These are phyloP conservation scores for Tricholaema leucomelas DNA, from an alignment of 2,113 vertebrate genomes.

Conservation along the genomic window DNA sequence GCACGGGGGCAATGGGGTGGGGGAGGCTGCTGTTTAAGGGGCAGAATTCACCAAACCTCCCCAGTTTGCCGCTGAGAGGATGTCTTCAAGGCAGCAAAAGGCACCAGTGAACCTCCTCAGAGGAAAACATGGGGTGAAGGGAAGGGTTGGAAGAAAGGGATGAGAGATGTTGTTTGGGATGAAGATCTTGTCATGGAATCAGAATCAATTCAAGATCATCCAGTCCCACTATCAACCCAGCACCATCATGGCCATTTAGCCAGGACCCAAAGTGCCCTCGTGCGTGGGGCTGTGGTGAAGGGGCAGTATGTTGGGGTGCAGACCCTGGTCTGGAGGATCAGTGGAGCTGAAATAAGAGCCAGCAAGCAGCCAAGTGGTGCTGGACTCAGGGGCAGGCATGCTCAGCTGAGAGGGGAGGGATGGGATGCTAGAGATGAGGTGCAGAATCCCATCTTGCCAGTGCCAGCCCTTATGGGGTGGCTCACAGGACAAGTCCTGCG, in stretches of 20 bases:
- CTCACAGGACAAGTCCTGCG: rapidly evolving
- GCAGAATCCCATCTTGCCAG: too few species aligned
- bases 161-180: neutral
- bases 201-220: too few species aligned
- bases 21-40: neutral
- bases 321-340: neutral
- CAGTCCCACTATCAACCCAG: too few species aligned
- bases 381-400: too few species aligned
- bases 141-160: neutral
- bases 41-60: neutral
- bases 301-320: neutral
- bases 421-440: too few species aligned
- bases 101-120: neutral
- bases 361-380: neutral
- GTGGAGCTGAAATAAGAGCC: neutral
- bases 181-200: too few species aligned
- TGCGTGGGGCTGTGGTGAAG: rapidly evolving
- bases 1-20: neutral
- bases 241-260: too few species aligned
- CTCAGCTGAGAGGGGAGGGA: too few species aligned
- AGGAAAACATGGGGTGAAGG: neutral
- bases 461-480: too few species aligned
- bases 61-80: neutral
- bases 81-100: neutral
- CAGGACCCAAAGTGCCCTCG: too few species aligned